Conservation (phyloP, 2,888 invertebrate species). For the Cheilosia vulpina region DNA sequence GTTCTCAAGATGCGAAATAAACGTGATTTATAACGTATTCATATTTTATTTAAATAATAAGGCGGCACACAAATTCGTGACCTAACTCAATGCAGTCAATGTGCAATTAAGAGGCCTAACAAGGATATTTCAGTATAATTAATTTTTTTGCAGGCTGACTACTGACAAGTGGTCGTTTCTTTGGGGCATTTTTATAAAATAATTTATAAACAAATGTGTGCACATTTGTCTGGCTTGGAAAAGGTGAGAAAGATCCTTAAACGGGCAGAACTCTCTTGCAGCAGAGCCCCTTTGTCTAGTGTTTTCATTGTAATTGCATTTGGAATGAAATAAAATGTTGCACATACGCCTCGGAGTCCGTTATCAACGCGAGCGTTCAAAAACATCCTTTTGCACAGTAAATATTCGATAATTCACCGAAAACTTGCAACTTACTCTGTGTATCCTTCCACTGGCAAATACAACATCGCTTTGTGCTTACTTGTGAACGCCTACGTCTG, state of each 20-base stretch:
- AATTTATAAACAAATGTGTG: background rate
- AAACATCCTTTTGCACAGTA: background rate
- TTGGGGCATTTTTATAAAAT: constrained; percentile 51
- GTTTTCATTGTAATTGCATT: constrained; percentile 13
- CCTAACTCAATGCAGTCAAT: constrained; percentile 67
- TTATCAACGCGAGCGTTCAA: background rate
- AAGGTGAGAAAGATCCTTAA: constrained; percentile 11
- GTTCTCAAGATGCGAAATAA: constrained; percentile 48
- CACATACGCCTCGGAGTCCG: background rate
- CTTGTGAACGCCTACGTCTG: constrained; percentile 70
- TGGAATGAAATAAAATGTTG: too few species aligned
- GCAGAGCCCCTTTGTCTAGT: constrained; percentile 23
- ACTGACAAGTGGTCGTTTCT: constrained; percentile 51
- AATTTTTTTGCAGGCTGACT: constrained; percentile 35
- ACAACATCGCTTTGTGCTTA: constrained; percentile 54
- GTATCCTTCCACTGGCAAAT: constrained; percentile 1
- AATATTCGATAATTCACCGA: background rate
- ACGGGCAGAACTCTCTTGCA: constrained; percentile 10
- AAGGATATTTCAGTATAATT: constrained; percentile 29
- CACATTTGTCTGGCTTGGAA: background rate
- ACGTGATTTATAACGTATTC: constrained; percentile 65
- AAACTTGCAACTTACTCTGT: constrained; percentile 1
- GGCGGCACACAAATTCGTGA: constrained; percentile 29
- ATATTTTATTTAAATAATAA: constrained; percentile 42
- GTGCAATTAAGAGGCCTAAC: constrained; percentile 55